Percentiles rank a stretch among this genome's conserved stretches.
Evolutionary conservation across 2,888 invertebrate species (phyloP).

Genomic region (Drosophila kuntzei): DNA sequence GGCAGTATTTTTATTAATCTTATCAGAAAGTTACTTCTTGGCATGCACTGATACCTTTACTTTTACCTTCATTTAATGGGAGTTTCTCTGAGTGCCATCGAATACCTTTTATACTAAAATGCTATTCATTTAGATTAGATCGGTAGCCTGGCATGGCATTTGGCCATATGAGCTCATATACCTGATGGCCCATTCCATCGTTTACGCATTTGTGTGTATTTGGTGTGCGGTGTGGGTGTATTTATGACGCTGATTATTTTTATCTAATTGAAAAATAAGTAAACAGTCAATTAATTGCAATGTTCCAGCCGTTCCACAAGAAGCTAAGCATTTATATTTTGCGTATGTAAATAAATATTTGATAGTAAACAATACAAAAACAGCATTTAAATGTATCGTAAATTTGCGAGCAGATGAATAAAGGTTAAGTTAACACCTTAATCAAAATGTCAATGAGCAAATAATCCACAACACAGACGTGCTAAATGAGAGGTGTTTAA

Average conservation of each 20-base stretch:
- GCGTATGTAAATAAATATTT: conserved; percentile 39
- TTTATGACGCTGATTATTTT: conserved; percentile 69
- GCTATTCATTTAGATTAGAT: conserved; percentile 39
- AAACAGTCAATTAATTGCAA: conserved; percentile 60
- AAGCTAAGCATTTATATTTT: conserved; percentile 16
- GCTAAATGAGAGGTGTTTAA: conserved; percentile 43
- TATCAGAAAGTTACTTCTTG: conserved; percentile 67
- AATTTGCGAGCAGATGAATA: conserved; percentile 37
- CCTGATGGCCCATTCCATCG: background rate
- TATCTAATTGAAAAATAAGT: conserved; percentile 68
- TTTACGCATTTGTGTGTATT: conserved; percentile 3
- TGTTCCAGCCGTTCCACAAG: conserved; percentile 1
- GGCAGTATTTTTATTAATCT: conserved; percentile 65
- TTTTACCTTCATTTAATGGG: conserved; percentile 32
- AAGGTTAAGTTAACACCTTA: conserved; percentile 65
- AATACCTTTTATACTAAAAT: conserved; percentile 37
- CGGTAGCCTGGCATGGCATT: conserved; percentile 28
- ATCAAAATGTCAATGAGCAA: conserved; percentile 80
- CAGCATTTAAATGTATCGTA: conserved; percentile 21
- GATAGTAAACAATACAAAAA: conserved; percentile 49
- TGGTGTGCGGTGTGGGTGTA: conserved; percentile 44
- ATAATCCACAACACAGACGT: conserved; percentile 57
- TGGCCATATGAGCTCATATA: conserved; percentile 45
- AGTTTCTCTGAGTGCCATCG: conserved; percentile 16
- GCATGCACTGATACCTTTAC: conserved; percentile 43